Percentiles rank a stretch among this genome's conserved stretches.
Conservation (phyloP, 1,140 invertebrate genomes). For the Bombus pyrosoma region DNA sequence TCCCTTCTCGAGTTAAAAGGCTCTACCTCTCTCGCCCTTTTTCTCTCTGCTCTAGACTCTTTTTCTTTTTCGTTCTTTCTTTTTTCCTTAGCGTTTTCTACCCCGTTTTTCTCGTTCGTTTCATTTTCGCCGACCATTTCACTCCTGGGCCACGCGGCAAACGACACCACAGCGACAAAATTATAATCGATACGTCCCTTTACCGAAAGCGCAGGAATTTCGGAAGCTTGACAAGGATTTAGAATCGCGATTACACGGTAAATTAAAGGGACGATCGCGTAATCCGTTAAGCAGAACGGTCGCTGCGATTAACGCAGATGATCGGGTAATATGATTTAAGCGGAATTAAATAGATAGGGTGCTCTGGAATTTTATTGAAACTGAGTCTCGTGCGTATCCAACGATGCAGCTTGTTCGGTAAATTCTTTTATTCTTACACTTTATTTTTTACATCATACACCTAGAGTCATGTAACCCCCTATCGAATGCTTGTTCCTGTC, state of each 20-base stretch:
- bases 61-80: background rate
- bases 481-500: too few species aligned
- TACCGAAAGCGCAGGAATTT: too few species aligned
- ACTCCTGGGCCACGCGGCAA: background rate
- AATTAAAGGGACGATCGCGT: background rate
- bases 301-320: background rate
- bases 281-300: background rate
- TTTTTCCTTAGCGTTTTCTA: too few species aligned
- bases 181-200: slow-evolving; percentile 28
- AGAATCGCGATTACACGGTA: too few species aligned
- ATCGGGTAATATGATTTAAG: background rate
- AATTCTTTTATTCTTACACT: too few species aligned
- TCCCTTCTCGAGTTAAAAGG: slow-evolving; percentile 50
- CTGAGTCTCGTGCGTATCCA: background rate
- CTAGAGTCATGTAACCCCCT: too few species aligned
- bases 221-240: too few species aligned
- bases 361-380: background rate
- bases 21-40: background rate
- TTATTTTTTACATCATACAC: too few species aligned
- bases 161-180: background rate
- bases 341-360: background rate
- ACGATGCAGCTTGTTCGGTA: background rate
- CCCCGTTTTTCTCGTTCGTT: background rate
- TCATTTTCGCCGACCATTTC: background rate
- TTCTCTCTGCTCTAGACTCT: background rate